A percentile compares a stretch with the other conserved stretches of the same genome.
Conservation (phyloP, 2,797 vertebrate species). For the Channallabes apus region DNA sequence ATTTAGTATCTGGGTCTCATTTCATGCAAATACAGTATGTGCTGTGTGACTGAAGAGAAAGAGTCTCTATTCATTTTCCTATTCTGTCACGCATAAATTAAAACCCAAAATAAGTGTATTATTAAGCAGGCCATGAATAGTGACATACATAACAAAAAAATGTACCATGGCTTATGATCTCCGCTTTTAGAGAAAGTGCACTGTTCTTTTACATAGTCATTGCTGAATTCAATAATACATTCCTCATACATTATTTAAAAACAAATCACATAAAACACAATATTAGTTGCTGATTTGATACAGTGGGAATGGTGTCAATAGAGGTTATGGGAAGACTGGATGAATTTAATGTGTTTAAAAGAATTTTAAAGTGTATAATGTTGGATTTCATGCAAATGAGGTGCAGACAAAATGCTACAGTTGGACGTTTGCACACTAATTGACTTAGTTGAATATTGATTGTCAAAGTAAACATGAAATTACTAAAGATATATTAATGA, state of each 20-base stretch:
- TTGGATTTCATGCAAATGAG: background rate
- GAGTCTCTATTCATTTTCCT: conserved; percentile 33
- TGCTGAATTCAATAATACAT: background rate
- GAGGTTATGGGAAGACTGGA: background rate
- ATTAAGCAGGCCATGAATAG: conserved; percentile 33
- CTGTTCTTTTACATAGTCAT: background rate
- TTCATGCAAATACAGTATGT: conserved; percentile 30
- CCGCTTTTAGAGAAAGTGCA: background rate
- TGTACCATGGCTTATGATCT: background rate
- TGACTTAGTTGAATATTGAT: background rate
- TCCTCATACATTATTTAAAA: background rate
- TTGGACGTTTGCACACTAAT: background rate
- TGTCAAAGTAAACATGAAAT: background rate
- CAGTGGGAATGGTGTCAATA: background rate
- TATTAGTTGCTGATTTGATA: background rate
- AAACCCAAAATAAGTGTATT: conserved; percentile 39
- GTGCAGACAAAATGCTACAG: background rate
- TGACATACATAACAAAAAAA: conserved; percentile 21
- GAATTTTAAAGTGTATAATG: background rate
- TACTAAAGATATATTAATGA: background rate
- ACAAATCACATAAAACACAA: background rate
- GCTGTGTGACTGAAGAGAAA: conserved; percentile 35
- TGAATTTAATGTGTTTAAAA: background rate
- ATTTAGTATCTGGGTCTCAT: conserved; percentile 30
- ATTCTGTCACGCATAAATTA: conserved; percentile 33